Percentiles rank a stretch among this genome's conserved stretches.
Evolutionary conservation across 2,797 vertebrate species (phyloP).

Genomic region (Carapus acus): DNA sequence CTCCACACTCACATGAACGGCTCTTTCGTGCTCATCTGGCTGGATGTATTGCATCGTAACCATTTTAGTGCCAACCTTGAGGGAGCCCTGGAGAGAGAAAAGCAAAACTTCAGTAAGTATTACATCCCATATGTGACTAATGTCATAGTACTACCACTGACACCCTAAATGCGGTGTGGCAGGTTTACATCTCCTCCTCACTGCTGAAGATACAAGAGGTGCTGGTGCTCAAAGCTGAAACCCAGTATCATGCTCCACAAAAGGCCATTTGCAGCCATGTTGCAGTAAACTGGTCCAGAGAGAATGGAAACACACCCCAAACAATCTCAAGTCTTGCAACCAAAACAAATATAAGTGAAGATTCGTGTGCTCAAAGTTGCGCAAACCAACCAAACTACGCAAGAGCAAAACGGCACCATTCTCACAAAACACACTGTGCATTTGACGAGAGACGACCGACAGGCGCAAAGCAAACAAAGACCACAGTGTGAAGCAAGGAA

Average conservation of each 20-base stretch:
- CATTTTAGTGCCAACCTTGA: constrained; percentile 77
- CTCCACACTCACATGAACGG: constrained; percentile 60
- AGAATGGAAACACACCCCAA: constrained; percentile 12
- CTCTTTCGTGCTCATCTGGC: constrained; percentile 59
- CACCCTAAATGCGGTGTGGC: constrained; percentile 65
- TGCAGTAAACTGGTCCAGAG: constrained; percentile 24
- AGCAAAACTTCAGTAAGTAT: constrained; percentile 31
- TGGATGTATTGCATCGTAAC: constrained; percentile 73
- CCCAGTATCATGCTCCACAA: constrained; percentile 26
- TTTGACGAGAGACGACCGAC: no score
- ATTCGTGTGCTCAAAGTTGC: no score
- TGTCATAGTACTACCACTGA: constrained; percentile 44
- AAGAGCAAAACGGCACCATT: constrained; percentile 2
- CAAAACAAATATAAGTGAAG: constrained; percentile 1
- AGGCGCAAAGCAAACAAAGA: not conserved
- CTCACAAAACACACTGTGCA: constrained; percentile 5
- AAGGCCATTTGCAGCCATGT: constrained; percentile 12
- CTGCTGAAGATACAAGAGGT: constrained; percentile 45
- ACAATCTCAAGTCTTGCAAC: not conserved
- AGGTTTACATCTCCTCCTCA: constrained; percentile 51
- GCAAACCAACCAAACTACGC: constrained; percentile 4
- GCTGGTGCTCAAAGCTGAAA: constrained; percentile 31
- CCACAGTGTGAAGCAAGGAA: no score
- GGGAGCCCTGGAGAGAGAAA: constrained; percentile 72
- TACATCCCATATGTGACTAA: constrained; percentile 1